Conservation (phyloP, 1,140 invertebrate species). For the Drosophila pseudoobscura region DNA sequence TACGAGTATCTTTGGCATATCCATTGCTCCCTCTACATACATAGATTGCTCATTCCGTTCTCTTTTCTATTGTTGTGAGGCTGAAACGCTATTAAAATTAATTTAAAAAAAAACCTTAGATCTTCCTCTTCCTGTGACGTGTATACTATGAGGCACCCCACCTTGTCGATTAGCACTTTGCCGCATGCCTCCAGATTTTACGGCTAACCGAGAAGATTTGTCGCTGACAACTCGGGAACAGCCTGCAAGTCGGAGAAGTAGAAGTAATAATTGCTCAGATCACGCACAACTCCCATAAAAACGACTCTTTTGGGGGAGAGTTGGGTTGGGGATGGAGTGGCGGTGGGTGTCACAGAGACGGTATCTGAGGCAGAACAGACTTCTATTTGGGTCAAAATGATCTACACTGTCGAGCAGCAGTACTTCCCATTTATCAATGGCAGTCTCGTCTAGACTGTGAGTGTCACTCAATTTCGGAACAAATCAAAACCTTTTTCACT, state of each 20-base stretch:
- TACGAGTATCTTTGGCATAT: conserved; percentile 2
- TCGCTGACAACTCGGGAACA: conserved; percentile 42
- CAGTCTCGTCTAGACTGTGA: not conserved
- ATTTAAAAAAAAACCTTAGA: conserved; percentile 33
- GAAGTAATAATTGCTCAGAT: conserved; percentile 58
- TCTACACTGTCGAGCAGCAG: conserved; percentile 9
- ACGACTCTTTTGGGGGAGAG: conserved; percentile 10
- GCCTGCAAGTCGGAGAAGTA: conserved; percentile 30
- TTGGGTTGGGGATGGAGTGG: conserved; percentile 11
- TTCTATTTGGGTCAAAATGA: conserved; percentile 40
- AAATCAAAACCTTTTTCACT: conserved; percentile 41
- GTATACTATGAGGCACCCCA: conserved; percentile 14
- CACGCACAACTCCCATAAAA: conserved; percentile 72
- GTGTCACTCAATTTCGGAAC: conserved; percentile 35
- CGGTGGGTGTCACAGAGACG: conserved; percentile 20
- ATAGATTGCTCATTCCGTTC: conserved; percentile 1
- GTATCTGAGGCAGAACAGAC: not conserved
- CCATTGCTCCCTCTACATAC: not conserved
- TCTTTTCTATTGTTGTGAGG: conserved; percentile 28
- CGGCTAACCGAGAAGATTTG: conserved; percentile 62
- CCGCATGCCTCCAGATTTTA: conserved; percentile 64
- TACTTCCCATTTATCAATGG: conserved; percentile 34
- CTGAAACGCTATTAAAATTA: conserved; percentile 45
- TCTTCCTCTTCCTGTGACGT: conserved; percentile 26
- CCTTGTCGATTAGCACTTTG: conserved; percentile 61